phyloP scores from a whole-genome alignment of 2,888 invertebrate species.

The Spialia ferax region DNA sequence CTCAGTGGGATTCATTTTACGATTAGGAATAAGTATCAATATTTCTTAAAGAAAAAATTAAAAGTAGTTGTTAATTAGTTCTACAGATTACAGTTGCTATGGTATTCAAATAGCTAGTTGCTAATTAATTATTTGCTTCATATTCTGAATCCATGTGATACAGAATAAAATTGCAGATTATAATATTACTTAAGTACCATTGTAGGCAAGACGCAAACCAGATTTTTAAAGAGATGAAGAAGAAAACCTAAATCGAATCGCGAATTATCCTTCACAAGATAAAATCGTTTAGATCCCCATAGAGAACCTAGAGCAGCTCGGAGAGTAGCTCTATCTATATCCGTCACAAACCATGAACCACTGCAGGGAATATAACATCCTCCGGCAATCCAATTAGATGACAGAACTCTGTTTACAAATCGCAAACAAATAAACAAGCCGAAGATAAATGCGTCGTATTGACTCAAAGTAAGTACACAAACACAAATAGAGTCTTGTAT shows the following conservation, averaged over 20 bases:
- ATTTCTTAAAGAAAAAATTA: not conserved
- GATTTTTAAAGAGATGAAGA: too few species aligned
- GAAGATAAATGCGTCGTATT: slow-evolving; percentile 47
- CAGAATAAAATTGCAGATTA: too few species aligned
- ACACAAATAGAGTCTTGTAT: slow-evolving; percentile 35
- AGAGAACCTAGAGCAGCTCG: too few species aligned
- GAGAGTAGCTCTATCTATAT: not conserved
- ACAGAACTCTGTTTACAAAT: slow-evolving; percentile 32
- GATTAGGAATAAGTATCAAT: not conserved
- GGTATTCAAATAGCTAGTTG: not conserved
- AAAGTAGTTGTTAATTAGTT: not conserved
- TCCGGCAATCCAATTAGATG: slow-evolving; percentile 8
- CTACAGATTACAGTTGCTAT: not conserved
- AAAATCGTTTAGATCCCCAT: too few species aligned
- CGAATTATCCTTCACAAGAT: too few species aligned
- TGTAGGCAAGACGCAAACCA: too few species aligned
- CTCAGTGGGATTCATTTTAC: not conserved
- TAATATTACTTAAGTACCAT: too few species aligned
- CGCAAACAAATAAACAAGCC: slow-evolving; percentile 56
- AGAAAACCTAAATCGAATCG: too few species aligned
- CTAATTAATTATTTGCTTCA: not conserved
- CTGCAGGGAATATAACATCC: slow-evolving; percentile 4
- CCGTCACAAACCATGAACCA: not conserved
- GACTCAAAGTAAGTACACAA: slow-evolving; percentile 51
- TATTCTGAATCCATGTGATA: too few species aligned